These are phyloP conservation scores for Emydura subglobosa DNA, from an alignment of 2,113 vertebrate genomes.

Conservation along the genomic window DNA sequence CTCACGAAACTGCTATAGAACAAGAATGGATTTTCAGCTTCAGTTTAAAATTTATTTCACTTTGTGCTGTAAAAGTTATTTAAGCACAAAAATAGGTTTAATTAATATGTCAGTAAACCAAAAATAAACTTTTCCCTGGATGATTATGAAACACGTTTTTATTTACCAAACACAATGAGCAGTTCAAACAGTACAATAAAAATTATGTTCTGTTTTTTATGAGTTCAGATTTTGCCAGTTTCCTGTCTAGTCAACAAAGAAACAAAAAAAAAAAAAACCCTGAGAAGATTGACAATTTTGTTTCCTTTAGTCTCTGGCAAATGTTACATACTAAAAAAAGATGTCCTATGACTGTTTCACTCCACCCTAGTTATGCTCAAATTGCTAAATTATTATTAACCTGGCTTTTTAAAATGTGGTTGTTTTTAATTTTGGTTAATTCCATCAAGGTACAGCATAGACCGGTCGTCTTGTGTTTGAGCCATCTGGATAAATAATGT, in stretches of 20 bases:
- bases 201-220: conserved; percentile 18
- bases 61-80: conserved; percentile 41
- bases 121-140: conserved; percentile 23
- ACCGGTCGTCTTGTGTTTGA: not conserved
- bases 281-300: conserved; percentile 58
- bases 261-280: conserved; percentile 57
- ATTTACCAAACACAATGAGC: conserved; percentile 38
- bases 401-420: conserved; percentile 52
- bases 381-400: conserved; percentile 36
- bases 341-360: conserved; percentile 61
- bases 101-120: conserved; percentile 46
- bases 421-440: conserved; percentile 53
- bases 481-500: not conserved
- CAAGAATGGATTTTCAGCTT: conserved; percentile 41
- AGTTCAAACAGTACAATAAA: conserved; percentile 26
- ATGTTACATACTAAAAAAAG: conserved; percentile 61
- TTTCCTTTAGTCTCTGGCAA: conserved; percentile 67
- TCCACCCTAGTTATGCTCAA: conserved; percentile 26
- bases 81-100: conserved; percentile 42
- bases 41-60: conserved; percentile 44
- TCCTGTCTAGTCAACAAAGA: conserved; percentile 78
- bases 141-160: conserved; percentile 42
- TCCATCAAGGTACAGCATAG: conserved; percentile 1
- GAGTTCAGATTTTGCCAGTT: conserved; percentile 56
- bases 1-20: conserved; percentile 40